Conservation (phyloP, 2,797 vertebrate species). For the Leuciscus waleckii region DNA sequence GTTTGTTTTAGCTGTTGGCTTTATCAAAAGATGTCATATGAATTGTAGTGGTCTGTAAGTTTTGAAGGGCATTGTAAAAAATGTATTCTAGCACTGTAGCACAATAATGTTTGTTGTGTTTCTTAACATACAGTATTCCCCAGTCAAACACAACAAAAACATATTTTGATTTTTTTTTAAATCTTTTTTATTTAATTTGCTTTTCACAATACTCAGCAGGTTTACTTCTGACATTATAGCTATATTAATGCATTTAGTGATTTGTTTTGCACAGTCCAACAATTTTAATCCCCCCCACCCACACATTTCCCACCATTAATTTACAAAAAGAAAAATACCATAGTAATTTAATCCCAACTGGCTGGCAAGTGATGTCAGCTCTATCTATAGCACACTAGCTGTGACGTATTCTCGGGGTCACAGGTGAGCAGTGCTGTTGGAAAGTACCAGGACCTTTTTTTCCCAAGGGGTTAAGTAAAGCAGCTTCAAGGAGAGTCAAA, state of each 20-base stretch:
- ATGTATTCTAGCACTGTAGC: background rate
- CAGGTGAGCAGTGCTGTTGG: background rate
- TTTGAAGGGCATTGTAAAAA: background rate
- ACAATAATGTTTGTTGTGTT: background rate
- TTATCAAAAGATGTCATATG: background rate
- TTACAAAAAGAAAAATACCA: background rate
- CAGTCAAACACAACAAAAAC: background rate
- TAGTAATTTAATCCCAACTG: background rate
- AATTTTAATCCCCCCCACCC: background rate
- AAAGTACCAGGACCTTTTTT: background rate
- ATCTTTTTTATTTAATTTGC: background rate
- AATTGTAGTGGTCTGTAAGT: background rate
- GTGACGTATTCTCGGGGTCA: slow-evolving; percentile 1
- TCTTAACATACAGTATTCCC: background rate
- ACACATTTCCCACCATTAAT: background rate
- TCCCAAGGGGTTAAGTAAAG: slow-evolving; percentile 11
- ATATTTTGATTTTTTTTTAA: background rate
- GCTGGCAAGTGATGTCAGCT: background rate
- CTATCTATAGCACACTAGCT: slow-evolving; percentile 24
- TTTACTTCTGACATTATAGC: background rate
- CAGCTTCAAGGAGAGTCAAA: slow-evolving; percentile 1
- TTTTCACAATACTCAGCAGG: background rate
- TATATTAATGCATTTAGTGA: background rate
- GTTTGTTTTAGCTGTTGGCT: background rate
- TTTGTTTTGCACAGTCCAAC: too few relatives aligned